Base-by-base conservation (phyloP, 2,888 invertebrate species). In the Cerastis leucographa region DNA sequence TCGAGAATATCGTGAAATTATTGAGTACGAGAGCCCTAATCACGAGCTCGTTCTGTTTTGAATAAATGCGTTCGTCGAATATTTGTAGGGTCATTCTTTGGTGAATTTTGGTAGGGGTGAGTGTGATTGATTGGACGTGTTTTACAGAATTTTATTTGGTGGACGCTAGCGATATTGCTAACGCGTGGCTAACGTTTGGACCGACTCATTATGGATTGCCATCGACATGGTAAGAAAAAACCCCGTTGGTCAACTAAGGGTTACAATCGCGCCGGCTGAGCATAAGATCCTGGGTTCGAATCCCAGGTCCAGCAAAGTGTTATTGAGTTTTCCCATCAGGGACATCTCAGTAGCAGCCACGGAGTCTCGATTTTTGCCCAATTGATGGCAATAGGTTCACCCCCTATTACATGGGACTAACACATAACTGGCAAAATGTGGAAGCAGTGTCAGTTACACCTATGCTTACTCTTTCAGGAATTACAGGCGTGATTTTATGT, bases 1-100 rank as follows among this genome's bases (percentile, higher is more conserved):
- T 83, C 79, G 71, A 64, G 84, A 71, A 83, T 86, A 78, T 83
- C 74, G 79, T 74, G 79, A 71, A 84, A 86, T 84, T 78, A 86
- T 86, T 78, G 73, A 83, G 86, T 62, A 68, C 73, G 44, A 69
- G 76, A 71, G 46, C 56, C 29, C 61, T 71, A 78, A 78, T 83
- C 69, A 71, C 71, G 61, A 69, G 69, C 17, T 54, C 59, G 70
- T 71, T 68, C 73, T 40, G 67, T 54, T 74, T 74, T 74, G 71
- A 86, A 86, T 85, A 71, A 85, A 78, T 78, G 71, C 79, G 51
- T 44, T 62, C 66, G 42, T 67, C 40, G 40, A 78, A 72, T 85
- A 73, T 78, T 59, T 70, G 56, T 59, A 35, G 46, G 69, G 61
- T 76, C 29, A 68, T 46, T 70, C 54, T 81, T 85, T 71, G 17